A percentile compares a stretch with the other conserved stretches of the same genome.
These are phyloP conservation scores for Spea multiplicata DNA, from an alignment of 2,113 vertebrate species.

Conservation along the genomic window DNA sequence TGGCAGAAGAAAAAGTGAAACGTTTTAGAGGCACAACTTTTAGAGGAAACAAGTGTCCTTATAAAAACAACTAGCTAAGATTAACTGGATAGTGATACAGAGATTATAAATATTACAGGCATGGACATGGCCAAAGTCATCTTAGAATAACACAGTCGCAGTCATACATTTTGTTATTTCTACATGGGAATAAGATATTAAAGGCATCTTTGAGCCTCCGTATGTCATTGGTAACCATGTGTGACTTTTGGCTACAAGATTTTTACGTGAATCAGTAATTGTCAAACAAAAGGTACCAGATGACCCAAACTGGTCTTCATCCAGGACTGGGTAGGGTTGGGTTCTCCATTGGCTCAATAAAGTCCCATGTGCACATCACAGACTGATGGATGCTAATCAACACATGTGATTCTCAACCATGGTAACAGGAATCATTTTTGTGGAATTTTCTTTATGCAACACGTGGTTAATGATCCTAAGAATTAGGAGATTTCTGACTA, in stretches of 20 bases:
- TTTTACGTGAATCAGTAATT: no score
- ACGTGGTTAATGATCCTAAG: no score
- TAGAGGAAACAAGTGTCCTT: slow-evolving; percentile 38
- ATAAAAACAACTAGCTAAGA: slow-evolving; percentile 23
- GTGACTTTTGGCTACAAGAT: neutral
- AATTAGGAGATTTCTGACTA: no score
- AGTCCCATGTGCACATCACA: no score
- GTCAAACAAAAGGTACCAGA: no score
- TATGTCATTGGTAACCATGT: neutral
- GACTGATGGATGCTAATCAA: no score
- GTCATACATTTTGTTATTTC: neutral
- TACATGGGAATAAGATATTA: neutral
- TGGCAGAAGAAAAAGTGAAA: slow-evolving; percentile 44
- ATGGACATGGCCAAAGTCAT: neutral
- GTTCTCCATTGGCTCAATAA: no score
- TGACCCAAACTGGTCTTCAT: no score
- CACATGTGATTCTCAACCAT: no score
- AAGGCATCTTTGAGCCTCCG: neutral
- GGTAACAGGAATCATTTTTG: no score
- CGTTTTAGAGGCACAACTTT: slow-evolving; percentile 13
- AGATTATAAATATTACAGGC: slow-evolving; percentile 2
- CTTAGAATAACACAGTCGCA: neutral
- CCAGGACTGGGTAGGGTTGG: no score
- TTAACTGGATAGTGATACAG: slow-evolving; percentile 20
- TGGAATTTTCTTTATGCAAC: no score